Evolutionary conservation across 2,888 invertebrate genomes (phyloP), one percentile per base, ranked within the genome.

Genomic region (Unio delphinus): DNA sequence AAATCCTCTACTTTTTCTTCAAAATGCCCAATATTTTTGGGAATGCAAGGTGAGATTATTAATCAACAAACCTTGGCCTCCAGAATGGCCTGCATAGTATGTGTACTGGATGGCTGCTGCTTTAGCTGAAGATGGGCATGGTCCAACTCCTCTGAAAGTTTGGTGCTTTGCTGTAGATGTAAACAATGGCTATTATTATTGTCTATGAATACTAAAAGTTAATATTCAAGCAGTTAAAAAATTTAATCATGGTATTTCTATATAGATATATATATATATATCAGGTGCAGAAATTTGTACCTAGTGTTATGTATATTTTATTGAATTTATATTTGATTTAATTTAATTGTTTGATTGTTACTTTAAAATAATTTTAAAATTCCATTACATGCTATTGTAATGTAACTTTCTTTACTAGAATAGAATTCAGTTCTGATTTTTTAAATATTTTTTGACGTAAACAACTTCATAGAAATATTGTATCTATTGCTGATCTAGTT

Each of bases 11-110:
- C 11, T 4, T 23, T 59, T 59, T 59, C 11, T 11, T 18, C 11
- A 11, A 15, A 58, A 2, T 58, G 59, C 26, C 23, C n/a, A 59
- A 8, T 58, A 30, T 45, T 23, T 23, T 20, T 23, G 23, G n/a
- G 11, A 15, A 34, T 34, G 34, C 5, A 34, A 7, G 7, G 6
- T 17, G 60, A 54, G 26, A 26, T 60, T 59, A 28, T 60, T 7
- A 28, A 23, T 26, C 18, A n/a, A 34, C 45, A 30, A 59, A 89
- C 89, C 87, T 88, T 89, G 45, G 87, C 86, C 68, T 89, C 89
- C 57, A 89, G 75, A 67, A 89, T 81, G 56, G 88, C 85, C 75
- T 87, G 86, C 77, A 88, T 81, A 61, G 87, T 83, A 71, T 84
- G 88, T n/a, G 81, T 72, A 71, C 83, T 80, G 72, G 82, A 78